Evolutionary conservation across 2,113 vertebrate genomes (phyloP), one percentile per base, ranked within the genome.

Genomic region (Psephotus haematonotus): DNA sequence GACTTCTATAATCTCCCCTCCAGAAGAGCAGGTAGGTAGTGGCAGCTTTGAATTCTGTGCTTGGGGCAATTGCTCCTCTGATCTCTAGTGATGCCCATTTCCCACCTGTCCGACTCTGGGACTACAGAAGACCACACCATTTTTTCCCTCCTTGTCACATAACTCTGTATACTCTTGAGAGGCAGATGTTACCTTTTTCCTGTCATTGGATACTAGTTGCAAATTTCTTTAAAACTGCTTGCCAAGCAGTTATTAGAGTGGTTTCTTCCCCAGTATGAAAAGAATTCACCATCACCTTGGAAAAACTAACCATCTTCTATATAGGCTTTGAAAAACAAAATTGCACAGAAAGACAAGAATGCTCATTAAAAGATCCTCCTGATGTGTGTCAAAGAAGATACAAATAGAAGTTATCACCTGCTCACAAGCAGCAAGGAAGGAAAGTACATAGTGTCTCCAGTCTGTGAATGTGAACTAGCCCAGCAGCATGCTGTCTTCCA

Each of bases 251-350:
- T 83, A n/a, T 47, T 62, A 86, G n/a, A 16, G 49, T 79, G 27
- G 44, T 85, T 95, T 92, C 44, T 84, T 93, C 81, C n/a, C 19
- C 55, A n/a, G 14, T 57, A 72, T 50, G 57, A 91, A 94, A 86
- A 74, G 7, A 76, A 70, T 82, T 86, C 33, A 76, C 37, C 39
- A 63, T 55, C 39, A 53, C 22, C 50, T 78, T 69, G 76, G 80
- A 83, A 57, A 82, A 52, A 82, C 84, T 52, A 88, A 70, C 16
- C 23, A 13, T 3, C 3, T 49, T 60, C 57, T 43, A 62, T 6
- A 17, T 8, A 70, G 17, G 5, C 31, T 64, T 53, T 44, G 18
- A 35, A 18, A 20, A 23, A 46, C 37, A 43, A 68, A 33, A 22
- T 10, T 10, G 6, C 25, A 39, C 16, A 64, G 46, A 60, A 90